Conservation (phyloP, 2,113 vertebrate species). For the Periophthalmus modestus region DNA sequence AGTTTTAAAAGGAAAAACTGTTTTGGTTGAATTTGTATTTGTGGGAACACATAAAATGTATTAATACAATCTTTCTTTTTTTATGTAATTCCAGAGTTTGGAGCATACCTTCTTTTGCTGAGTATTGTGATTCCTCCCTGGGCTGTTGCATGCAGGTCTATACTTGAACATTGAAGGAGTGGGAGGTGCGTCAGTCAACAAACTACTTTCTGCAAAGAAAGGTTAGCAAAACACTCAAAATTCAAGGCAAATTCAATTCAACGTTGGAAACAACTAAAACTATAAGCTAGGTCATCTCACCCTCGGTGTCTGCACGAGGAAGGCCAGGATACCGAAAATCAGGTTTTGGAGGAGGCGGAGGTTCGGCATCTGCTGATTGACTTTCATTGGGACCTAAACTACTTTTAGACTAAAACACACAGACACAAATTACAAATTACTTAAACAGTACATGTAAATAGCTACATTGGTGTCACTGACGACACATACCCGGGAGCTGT, state of each 20-base stretch:
- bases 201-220: conserved; percentile 81
- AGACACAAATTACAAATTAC: neutral
- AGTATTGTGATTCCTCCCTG: conserved; percentile 80
- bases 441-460: neutral
- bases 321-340: conserved; percentile 91
- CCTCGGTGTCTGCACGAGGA: conserved; percentile 86
- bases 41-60: neutral
- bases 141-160: conserved; percentile 88
- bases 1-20: neutral
- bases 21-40: neutral
- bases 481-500: conserved; percentile 83
- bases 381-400: conserved; percentile 94
- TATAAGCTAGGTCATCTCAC: conserved; percentile 62
- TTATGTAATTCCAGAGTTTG: neutral
- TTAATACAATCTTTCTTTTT: neutral
- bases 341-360: conserved; percentile 94
- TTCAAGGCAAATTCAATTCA: neutral
- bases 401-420: conserved; percentile 85
- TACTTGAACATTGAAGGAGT: conserved; percentile 97
- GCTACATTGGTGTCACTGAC: neutral
- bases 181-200: conserved; percentile 87
- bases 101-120: conserved; percentile 77
- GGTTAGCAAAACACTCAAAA: conserved; percentile 15
- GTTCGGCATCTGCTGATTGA: conserved; percentile 92
- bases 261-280: neutral